Evolutionary conservation across 1,140 invertebrate species (phyloP), one percentile per base, ranked within the genome.

Genomic region (Lepidotrigona ventralis): DNA sequence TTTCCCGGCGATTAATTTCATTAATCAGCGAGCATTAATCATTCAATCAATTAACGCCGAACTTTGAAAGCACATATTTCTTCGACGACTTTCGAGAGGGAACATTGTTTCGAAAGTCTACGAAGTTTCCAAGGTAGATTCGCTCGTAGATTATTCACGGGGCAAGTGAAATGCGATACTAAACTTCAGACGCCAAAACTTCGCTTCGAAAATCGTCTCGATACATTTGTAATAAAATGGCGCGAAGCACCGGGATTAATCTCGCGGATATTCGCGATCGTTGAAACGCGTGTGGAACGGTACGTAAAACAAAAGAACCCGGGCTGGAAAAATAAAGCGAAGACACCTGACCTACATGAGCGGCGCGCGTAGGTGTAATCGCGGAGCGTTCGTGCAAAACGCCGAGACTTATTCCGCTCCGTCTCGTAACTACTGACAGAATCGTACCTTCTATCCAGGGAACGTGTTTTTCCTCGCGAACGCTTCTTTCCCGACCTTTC

Each of bases 261-360:
- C 56, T 75, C 23, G 33, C 73, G n/a, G 73, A 75, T 75, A 75
- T 17, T n/a, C 74, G 58, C 15, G 58, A 76, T 26, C n/a, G 39
- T 46, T 26, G 19, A 26, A 26, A 46, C 23, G 71, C 12, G 51
- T 54, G 11, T 63, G 8, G 39, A 63, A 56, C 60, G 63, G 21
- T 19, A 23, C 23, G 53, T 46, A 8, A 53, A 33, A 76, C 53
- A 51, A 76, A 46, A 51, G 82, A 83, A 51, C 76, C 68, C 33
- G 29, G 74, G 58, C 66, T 72, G 81, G 81, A 54, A 69, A 76
- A 86, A 86, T 86, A 87, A 84, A 86, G 77, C 60, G 78, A 63
- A 86, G 81, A 74, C 86, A 74, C 82, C 85, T 87, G 85, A 87
- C 86, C 86, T 79, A 86, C 58, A 87, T 87, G 60, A 70, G 68